Conservation (phyloP, 2,113 vertebrate species). For the Trogon melanurus region DNA sequence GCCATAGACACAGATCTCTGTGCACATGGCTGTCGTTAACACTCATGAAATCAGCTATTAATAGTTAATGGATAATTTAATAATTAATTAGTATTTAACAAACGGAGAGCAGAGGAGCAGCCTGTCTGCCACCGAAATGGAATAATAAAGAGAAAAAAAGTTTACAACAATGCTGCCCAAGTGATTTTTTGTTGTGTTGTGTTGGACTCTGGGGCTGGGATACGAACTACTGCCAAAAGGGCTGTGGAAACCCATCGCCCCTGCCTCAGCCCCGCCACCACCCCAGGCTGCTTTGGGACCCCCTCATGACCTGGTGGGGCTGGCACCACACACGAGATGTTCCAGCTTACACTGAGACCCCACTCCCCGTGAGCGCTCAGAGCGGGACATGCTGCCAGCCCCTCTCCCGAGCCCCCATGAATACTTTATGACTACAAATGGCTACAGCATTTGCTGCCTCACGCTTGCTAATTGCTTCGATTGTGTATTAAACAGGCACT, state of each 20-base stretch:
- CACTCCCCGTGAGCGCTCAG: rapidly evolving
- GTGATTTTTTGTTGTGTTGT: neutral
- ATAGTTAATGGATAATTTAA: constrained; percentile 68
- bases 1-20: constrained; percentile 44
- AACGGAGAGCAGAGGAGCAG: constrained; percentile 18
- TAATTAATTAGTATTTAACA: constrained; percentile 72
- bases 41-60: constrained; percentile 54
- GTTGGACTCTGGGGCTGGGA: neutral
- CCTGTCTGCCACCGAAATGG: constrained; percentile 39
- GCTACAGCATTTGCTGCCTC: neutral
- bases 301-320: rapidly evolving
- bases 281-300: neutral
- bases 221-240: neutral
- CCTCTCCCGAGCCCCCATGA: rapidly evolving
- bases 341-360: rapidly evolving
- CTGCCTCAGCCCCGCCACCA: rapidly evolving
- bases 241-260: rapidly evolving
- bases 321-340: rapidly evolving
- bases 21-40: constrained; percentile 50
- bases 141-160: constrained; percentile 12
- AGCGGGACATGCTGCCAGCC: rapidly evolving
- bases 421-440: neutral
- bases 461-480: neutral
- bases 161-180: neutral
- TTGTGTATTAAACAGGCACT: neutral